Base-by-base conservation (phyloP, 2,888 invertebrate species). In the Xanthorhoe designata region DNA sequence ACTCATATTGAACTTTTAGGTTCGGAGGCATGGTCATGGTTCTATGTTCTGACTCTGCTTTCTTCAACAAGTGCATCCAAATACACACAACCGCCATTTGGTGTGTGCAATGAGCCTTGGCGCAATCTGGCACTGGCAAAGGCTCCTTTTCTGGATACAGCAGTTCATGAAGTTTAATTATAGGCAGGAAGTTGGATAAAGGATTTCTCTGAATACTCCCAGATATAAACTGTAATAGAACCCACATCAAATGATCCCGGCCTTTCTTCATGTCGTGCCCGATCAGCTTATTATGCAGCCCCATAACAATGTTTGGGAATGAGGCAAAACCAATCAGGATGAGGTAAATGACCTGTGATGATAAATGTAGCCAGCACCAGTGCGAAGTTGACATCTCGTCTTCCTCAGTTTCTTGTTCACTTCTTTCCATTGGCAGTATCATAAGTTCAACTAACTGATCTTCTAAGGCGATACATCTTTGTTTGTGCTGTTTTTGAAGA, bases 161-260 rank as follows among this genome's bases (percentile, higher is more conserved):
- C 32, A 98, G 92, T 87, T 99, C 98, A 86, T 98, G 98, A 10
- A 99, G 93, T 83, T 97, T 96, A 77, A 99, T 95, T 68, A 99
- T 98, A 0, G 98, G 98, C 69, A 98, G 90, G 81, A 98, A 98
- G 84, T 98, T 98, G 0, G 96, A 96, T 54, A 97, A 89, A 0
- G 98, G 97, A 90, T 98, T 98, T 76, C 98, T 96, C 86, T 98
- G 98, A 79, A 98, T 98, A 81, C 98, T 98, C 56, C 99, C 99
- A 0, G 99, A 99, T 77, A 99, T 98, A 81, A 98, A 99, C 90
- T 99, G 99, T 51, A 99, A 92, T 17, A 99, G 92, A 18, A 98
- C 97, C 99, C 99, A 99, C 99, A 99, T 99, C n/a, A 99, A 92
- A 80, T 99, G 98, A 89, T 99, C 99, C 55, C 99, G 94, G 0